Evolutionary conservation across 2,113 vertebrate species (phyloP).

Genomic region (Hypomesus transpacificus): DNA sequence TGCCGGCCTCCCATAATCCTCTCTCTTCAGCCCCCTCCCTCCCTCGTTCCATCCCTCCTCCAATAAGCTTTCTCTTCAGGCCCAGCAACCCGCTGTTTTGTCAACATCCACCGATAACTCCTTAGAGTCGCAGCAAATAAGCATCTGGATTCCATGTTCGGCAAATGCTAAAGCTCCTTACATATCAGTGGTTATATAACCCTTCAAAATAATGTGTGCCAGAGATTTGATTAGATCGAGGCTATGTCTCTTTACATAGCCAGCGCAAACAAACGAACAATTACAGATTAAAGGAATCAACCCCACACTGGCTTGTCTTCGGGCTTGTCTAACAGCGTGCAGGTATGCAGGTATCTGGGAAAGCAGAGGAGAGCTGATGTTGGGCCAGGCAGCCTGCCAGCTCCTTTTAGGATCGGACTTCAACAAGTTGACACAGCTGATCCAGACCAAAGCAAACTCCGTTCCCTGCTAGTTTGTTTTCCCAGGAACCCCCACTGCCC

Average conservation of each 20-base stretch:
- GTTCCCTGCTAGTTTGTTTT: neutral
- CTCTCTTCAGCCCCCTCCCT: constrained; percentile 31
- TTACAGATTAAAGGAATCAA: neutral
- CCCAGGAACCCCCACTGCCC: neutral
- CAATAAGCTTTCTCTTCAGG: constrained; percentile 31
- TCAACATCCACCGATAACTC: constrained; percentile 48
- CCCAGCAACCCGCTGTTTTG: constrained; percentile 46
- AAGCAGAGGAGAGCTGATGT: constrained; percentile 10
- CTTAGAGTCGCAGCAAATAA: constrained; percentile 18
- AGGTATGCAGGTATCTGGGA: neutral
- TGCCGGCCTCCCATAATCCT: constrained; percentile 65
- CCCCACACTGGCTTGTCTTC: neutral
- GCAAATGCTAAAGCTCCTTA: constrained; percentile 33
- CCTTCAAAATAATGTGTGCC: neutral
- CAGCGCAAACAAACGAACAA: constrained; percentile 11
- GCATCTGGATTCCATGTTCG: constrained; percentile 27
- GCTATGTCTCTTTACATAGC: neutral
- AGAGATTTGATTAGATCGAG: constrained; percentile 13
- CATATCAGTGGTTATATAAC: constrained; percentile 12
- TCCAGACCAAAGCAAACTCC: neutral
- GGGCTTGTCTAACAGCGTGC: neutral
- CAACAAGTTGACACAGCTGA: constrained; percentile 7
- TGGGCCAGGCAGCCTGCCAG: neutral
- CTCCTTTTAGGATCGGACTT: neutral
- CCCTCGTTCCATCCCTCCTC: constrained; percentile 22